Base-by-base conservation (phyloP, 2,797 vertebrate species). In the Chelon labrosus region DNA sequence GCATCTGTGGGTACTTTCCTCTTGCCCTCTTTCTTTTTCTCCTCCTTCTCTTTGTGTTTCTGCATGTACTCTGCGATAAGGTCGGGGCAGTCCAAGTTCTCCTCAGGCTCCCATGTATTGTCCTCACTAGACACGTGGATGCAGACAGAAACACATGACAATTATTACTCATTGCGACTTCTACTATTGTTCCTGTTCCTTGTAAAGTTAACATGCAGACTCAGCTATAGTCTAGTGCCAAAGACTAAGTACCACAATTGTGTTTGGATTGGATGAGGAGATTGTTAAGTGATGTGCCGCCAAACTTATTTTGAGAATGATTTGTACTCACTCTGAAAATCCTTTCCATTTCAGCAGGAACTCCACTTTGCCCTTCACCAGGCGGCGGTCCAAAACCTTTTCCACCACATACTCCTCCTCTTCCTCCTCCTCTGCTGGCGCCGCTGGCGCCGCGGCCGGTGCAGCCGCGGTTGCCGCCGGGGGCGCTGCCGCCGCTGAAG, bases 321-420 rank as follows among this genome's bases (percentile, higher is more conserved):
- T 5, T 44, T 3, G 0, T 47, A 92, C 97, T 97, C 90, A 99
- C 98, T 98, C 94, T 0, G 97, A 96, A 92, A 99, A 99, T 0
- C 98, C 98, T 71, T 99, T 99, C 98, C 98, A 99, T 82, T 99
- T 99, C 11, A 99, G 96, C 70, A 99, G 92, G 49, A 97, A 98
- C 80, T 99, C 97, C 75, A 96, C 96, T 75, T 96, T 95, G 19
- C 98, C 97, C 83, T 98, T 99, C 8, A 98, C 95, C 72, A 99
- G 92, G 27, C 97, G 89, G 9, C 97, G 94, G 50, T 99, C 98
- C 59, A 99, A 91, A 47, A 99, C 97, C 55, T 99, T 99, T 65
- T 99, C 97, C 84, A 99, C 98, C 87, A 99, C 97, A 82, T 99
- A 99, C 39, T 99, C 97, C 65, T 99, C 98, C 83, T 99, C 98